Percentiles rank a stretch among this genome's conserved stretches.
Conservation (phyloP, 2,113 vertebrate genomes). For the Marmota monax region DNA sequence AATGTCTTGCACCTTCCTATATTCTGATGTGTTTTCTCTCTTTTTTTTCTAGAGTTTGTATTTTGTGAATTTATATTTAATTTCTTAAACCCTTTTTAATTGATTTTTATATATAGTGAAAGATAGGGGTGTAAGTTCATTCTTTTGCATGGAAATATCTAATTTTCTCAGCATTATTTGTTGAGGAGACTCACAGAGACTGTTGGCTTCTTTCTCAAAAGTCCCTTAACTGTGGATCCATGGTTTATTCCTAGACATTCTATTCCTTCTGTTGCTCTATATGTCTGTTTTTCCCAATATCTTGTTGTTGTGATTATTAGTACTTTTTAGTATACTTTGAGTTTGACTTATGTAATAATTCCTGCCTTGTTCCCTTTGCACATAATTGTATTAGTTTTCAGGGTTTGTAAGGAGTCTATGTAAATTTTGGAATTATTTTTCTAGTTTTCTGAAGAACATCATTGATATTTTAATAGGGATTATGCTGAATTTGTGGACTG, state of each 20-base stretch:
- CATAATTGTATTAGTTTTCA: background rate
- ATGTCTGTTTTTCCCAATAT: background rate
- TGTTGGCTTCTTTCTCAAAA: background rate
- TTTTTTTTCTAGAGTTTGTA: background rate
- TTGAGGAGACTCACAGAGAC: background rate
- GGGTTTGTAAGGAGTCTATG: background rate
- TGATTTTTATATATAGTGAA: background rate
- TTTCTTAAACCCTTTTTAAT: background rate
- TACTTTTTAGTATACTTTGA: background rate
- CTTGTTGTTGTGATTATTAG: background rate
- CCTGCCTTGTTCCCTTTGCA: background rate
- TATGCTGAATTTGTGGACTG: background rate
- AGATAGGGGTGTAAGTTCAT: background rate
- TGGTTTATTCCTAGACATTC: background rate
- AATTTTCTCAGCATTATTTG: background rate
- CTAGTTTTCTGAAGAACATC: background rate
- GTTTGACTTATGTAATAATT: background rate
- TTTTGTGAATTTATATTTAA: background rate
- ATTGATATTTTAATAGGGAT: background rate
- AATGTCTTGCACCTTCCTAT: background rate
- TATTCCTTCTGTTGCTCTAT: background rate
- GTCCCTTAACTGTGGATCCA: background rate
- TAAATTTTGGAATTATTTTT: background rate
- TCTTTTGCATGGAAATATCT: background rate
- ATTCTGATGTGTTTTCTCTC: background rate